Conservation (phyloP, 2,797 vertebrate genomes). For the Scleropages formosus region DNA sequence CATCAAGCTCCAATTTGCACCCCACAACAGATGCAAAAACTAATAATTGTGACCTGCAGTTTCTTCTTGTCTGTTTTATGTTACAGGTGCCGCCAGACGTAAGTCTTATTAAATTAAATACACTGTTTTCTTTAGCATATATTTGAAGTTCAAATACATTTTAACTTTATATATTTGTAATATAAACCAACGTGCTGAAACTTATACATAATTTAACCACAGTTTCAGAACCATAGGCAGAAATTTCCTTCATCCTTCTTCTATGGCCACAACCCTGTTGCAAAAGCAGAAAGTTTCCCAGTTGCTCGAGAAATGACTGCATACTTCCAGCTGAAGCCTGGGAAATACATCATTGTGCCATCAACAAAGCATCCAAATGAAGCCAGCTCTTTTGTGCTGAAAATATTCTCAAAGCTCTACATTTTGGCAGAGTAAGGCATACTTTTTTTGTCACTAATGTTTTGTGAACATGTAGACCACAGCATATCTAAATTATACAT, state of each 20-base stretch:
- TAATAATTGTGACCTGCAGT: background rate
- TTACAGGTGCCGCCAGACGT: slow-evolving; percentile 57
- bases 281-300: slow-evolving; percentile 30
- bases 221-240: slow-evolving; percentile 44
- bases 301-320: slow-evolving; percentile 57
- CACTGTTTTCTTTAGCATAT: too few relatives aligned
- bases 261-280: slow-evolving; percentile 23
- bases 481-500: background rate
- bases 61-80: slow-evolving; percentile 19
- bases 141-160: too few relatives aligned
- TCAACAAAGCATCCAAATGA: slow-evolving; percentile 49
- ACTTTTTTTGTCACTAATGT: background rate
- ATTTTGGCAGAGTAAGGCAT: slow-evolving; percentile 49
- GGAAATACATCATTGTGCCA: slow-evolving; percentile 63
- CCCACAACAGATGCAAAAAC: background rate
- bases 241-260: slow-evolving; percentile 62
- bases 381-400: slow-evolving; percentile 57
- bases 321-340: slow-evolving; percentile 51
- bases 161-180: background rate
- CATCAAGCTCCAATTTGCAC: background rate
- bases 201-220: slow-evolving; percentile 14
- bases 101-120: too few relatives aligned
- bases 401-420: slow-evolving; percentile 56
- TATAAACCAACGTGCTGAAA: background rate
- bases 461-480: too few relatives aligned